Percentiles rank a stretch among this genome's conserved stretches.
Conservation (phyloP, 2,888 invertebrate species). For the Protodeltote pygarga region DNA sequence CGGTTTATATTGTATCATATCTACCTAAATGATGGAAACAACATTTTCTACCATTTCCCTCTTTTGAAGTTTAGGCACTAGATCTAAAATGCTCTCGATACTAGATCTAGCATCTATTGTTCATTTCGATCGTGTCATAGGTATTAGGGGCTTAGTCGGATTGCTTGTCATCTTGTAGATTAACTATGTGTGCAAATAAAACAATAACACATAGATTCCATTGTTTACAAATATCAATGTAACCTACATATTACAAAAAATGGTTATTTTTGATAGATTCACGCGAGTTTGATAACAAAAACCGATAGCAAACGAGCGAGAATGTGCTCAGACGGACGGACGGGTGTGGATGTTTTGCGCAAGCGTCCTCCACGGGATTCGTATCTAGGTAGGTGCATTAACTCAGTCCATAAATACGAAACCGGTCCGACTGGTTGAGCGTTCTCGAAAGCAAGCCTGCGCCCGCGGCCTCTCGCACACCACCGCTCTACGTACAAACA, state of each 20-base stretch:
- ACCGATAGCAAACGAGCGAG: conserved; percentile 64
- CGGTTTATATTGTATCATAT: no score
- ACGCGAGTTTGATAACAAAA: conserved; percentile 64
- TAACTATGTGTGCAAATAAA: conserved; percentile 3
- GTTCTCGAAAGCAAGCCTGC: conserved; percentile 85
- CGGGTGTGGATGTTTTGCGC: conserved; percentile 76
- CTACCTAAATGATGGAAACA: no score
- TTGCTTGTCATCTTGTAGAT: neutral
- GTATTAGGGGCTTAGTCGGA: no score
- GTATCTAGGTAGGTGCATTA: conserved; percentile 84
- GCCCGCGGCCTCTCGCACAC: conserved; percentile 82
- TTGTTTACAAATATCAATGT: conserved; percentile 72
- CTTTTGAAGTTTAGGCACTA: no score
- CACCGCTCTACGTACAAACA: conserved; percentile 72
- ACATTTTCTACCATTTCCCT: no score
- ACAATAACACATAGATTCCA: conserved; percentile 38
- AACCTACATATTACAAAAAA: conserved; percentile 64
- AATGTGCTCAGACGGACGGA: conserved; percentile 65
- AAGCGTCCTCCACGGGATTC: conserved; percentile 78
- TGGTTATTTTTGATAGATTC: conserved; percentile 58
- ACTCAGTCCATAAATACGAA: conserved; percentile 85
- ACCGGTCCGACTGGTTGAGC: conserved; percentile 84
- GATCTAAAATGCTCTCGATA: no score
- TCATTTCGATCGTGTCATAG: no score
- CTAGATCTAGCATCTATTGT: no score